phyloP scores from a whole-genome alignment of 2,113 vertebrate species.

The Pampusana beccarii region DNA sequence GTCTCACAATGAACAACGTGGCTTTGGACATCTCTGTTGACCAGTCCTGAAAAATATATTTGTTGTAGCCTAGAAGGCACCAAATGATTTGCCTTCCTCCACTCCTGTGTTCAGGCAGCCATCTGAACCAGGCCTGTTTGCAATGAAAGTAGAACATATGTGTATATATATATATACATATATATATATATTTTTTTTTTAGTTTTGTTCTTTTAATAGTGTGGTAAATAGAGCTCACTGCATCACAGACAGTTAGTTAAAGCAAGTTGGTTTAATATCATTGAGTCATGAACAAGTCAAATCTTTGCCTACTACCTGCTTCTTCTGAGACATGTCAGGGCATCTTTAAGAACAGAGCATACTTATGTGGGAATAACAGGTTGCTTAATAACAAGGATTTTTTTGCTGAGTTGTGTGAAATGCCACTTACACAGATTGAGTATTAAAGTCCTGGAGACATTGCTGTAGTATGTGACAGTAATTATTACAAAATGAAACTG shows the following conservation, averaged over 20 bases:
- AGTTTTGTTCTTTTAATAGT: not conserved
- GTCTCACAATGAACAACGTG: not conserved
- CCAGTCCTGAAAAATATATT: not conserved
- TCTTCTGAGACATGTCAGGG: constrained; percentile 17
- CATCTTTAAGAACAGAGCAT: not conserved
- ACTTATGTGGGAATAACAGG: not conserved
- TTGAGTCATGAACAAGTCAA: constrained; percentile 3
- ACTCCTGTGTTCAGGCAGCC: not conserved
- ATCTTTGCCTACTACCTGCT: not conserved
- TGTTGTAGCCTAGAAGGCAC: not conserved
- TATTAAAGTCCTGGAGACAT: not conserved
- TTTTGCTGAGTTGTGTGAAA: constrained; percentile 47
- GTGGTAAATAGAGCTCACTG: not conserved
- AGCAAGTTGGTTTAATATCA: not conserved
- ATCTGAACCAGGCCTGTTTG: not conserved
- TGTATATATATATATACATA: too few relatives aligned
- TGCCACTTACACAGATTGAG: not conserved
- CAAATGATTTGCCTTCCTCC: not conserved
- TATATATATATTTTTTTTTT: not conserved
- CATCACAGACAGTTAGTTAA: not conserved
- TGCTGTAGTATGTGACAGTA: not conserved
- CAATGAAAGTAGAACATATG: not conserved
- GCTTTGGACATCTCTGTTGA: not conserved
- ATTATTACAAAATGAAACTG: constrained; percentile 29
- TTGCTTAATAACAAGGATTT: constrained; percentile 11